phyloP scores from a whole-genome alignment of 2,113 vertebrate species.

The Ciconia stormi region DNA sequence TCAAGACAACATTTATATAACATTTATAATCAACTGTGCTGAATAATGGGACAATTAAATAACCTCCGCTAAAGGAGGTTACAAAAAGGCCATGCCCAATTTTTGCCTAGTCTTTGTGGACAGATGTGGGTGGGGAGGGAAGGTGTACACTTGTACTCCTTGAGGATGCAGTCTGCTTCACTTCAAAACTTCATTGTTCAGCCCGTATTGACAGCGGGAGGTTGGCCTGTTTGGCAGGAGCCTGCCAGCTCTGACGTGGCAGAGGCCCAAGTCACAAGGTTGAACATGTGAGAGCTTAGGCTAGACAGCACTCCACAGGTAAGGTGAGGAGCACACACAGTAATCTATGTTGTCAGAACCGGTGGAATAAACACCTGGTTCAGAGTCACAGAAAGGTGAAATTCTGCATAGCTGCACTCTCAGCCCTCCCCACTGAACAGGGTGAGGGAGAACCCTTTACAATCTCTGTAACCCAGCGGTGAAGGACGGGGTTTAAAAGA shows the following conservation, averaged over 20 bases:
- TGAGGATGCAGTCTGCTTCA: background rate
- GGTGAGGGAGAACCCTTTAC: background rate
- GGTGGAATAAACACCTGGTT: background rate
- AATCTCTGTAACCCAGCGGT: background rate
- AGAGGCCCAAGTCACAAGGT: rapidly evolving
- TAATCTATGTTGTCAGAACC: background rate
- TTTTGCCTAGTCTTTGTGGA: background rate
- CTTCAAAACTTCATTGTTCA: background rate
- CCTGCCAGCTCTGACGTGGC: background rate
- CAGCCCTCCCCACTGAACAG: background rate
- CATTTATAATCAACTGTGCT: background rate
- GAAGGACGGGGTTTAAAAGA: background rate
- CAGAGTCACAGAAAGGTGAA: background rate
- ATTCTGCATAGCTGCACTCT: background rate
- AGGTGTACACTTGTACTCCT: background rate
- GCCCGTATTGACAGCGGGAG: rapidly evolving
- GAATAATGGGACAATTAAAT: background rate
- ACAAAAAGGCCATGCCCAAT: background rate
- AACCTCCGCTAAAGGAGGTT: background rate
- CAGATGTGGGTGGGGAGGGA: background rate
- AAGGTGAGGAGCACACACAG: background rate
- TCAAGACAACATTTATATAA: background rate
- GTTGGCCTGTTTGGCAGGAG: background rate
- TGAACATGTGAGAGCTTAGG: rapidly evolving
- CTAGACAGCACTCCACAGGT: background rate